Evolutionary conservation across 2,888 invertebrate genomes (phyloP), one percentile per base, ranked within the genome.

Genomic region (Laspeyria flexula): DNA sequence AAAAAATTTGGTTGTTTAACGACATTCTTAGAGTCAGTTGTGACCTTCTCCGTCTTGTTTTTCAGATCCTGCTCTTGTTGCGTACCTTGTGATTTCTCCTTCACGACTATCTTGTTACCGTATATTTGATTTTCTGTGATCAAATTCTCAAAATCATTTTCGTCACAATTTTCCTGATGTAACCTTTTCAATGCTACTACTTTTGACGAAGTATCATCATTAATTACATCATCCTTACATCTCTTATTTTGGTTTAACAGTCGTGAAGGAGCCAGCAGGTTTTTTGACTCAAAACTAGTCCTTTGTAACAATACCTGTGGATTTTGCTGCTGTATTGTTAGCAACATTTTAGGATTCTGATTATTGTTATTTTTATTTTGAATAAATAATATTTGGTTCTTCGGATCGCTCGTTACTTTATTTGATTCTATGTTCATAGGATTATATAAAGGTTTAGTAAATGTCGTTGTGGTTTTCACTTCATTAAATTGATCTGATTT

Each of bases 51-150:
- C 13, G 51, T 44, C 11, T 45, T 86, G 34, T 75, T 79, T 59
- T 85, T 87, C 34, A 87, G 66, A 47, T 90, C 86, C 72, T 88
- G 86, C 55, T 91, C 89, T 69, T 90, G 90, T 45, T 74, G 76
- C 9, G 81, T 87, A 21, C 85, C 83, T 74, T 88, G 89, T 46
- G 85, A 85, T 69, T 93, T 93, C 86, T 93, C 92, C 87, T 93
- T 93, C 81, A 93, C 91, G 81, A 93, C 92, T 82, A 93, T 93
- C 81, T 93, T 93, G 64, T 93, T 92, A 61, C 92, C 92, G 70
- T 92, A 93, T 55, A 93, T 93, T 81, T 93, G 92, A 78, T 93
- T 93, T 75, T 93, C 92, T 18, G 93, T 92, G 35, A 93, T 93
- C 64, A 93, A 81, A 77, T 93, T 93, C 68, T 93, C 93, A 70